Evolutionary conservation across 2,113 vertebrate species (phyloP).

Genomic region (Corythaixoides concolor): DNA sequence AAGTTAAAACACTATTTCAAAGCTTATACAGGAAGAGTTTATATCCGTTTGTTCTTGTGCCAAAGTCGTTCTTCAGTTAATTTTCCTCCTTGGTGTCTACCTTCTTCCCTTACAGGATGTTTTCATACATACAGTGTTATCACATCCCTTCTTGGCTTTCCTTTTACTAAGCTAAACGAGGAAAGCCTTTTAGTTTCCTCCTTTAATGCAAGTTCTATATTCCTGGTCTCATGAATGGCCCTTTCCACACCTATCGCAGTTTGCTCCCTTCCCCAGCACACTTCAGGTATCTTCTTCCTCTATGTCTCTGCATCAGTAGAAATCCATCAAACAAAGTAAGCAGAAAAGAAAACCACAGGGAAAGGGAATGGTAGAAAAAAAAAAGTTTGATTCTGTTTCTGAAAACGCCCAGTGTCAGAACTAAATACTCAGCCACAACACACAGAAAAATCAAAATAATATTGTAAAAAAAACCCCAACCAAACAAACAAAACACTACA

Average conservation of each 20-base stretch:
- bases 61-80: neutral
- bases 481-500: too few relatives aligned
- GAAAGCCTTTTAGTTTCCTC: neutral
- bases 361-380: neutral
- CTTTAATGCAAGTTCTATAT: neutral
- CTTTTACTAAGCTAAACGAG: neutral
- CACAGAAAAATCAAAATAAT: neutral
- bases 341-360: neutral
- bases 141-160: neutral
- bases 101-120: neutral
- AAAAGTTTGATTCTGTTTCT: neutral
- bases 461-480: neutral
- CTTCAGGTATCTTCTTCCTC: neutral
- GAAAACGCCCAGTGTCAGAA: neutral
- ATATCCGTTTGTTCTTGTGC: neutral
- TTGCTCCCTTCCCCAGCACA: neutral
- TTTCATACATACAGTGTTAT: neutral
- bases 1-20: neutral
- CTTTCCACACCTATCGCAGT: neutral
- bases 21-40: neutral
- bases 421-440: neutral
- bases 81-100: neutral
- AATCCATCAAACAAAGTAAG: neutral
- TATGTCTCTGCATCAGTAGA: neutral
- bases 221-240: neutral